Percentiles rank a stretch among this genome's conserved stretches.
These are phyloP conservation scores for Hippoglossus hippoglossus DNA, from an alignment of 2,797 vertebrate genomes.

Conservation along the genomic window DNA sequence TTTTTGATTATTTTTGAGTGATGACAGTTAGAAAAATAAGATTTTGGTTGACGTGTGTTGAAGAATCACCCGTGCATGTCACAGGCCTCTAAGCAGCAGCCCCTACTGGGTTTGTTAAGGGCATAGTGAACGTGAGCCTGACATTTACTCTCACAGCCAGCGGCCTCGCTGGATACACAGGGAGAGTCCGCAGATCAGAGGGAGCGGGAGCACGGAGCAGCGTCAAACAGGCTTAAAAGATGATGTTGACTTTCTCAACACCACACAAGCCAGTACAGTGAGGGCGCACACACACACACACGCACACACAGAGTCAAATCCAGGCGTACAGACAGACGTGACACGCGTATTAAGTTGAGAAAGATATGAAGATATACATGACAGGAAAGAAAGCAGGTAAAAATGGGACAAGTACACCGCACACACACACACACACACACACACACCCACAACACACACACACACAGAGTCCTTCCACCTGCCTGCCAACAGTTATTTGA, in stretches of 20 bases:
- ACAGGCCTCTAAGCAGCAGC: constrained; percentile 16
- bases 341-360: constrained; percentile 6
- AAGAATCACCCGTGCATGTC: constrained; percentile 38
- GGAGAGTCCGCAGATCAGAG: constrained; percentile 61
- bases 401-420: constrained; percentile 1
- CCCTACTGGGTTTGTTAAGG: constrained; percentile 58
- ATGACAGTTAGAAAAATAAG: not conserved
- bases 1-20: no score
- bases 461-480: constrained; percentile 37
- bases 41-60: not conserved
- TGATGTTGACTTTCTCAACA: constrained; percentile 70
- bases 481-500: constrained; percentile 68
- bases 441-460: constrained; percentile 12
- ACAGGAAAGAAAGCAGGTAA: constrained; percentile 16
- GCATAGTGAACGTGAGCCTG: constrained; percentile 54
- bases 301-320: constrained; percentile 10
- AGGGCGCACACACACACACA: constrained; percentile 18
- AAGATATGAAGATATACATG: constrained; percentile 17
- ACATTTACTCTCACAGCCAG: constrained; percentile 67
- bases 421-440: constrained; percentile 10
- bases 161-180: constrained; percentile 48
- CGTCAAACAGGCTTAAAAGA: constrained; percentile 67
- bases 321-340: constrained; percentile 22
- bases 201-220: constrained; percentile 25
- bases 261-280: constrained; percentile 22